These are phyloP conservation scores for Shargacucullia verbasci DNA, from an alignment of 2,888 invertebrate species.

Conservation along the genomic window DNA sequence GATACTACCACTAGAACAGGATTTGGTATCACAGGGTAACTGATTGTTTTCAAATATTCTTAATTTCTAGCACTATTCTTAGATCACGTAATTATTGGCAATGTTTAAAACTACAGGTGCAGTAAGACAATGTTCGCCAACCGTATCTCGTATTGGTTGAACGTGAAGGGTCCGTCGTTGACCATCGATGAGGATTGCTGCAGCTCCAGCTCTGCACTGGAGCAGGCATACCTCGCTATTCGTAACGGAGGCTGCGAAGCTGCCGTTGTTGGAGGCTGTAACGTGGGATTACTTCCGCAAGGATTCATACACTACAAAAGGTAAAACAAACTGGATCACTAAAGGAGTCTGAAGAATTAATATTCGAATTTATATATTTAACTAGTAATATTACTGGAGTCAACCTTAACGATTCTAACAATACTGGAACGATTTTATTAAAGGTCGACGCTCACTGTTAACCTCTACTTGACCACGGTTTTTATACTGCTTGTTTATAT, in stretches of 20 bases:
- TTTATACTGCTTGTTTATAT: too few relatives aligned
- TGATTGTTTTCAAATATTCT: too few relatives aligned
- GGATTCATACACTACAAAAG: slow-evolving; percentile 69
- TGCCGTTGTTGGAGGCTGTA: slow-evolving; percentile 91
- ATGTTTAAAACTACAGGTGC: slow-evolving; percentile 45
- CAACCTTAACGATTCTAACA: too few relatives aligned
- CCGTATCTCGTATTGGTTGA: slow-evolving; percentile 72
- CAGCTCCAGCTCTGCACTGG: slow-evolving; percentile 69
- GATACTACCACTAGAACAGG: slow-evolving; percentile 54
- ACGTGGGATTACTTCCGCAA: slow-evolving; percentile 89
- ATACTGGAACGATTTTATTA: too few relatives aligned
- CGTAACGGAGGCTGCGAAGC: slow-evolving; percentile 72
- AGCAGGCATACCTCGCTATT: slow-evolving; percentile 70
- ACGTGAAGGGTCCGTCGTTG: slow-evolving; percentile 70
- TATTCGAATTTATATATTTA: too few relatives aligned
- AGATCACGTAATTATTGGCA: background rate
- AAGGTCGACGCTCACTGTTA: too few relatives aligned
- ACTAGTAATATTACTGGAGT: too few relatives aligned
- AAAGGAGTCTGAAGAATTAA: too few relatives aligned
- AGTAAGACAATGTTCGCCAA: slow-evolving; percentile 70
- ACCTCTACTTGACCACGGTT: too few relatives aligned
- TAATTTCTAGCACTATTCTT: too few relatives aligned
- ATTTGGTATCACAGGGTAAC: slow-evolving; percentile 72
- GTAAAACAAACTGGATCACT: slow-evolving; percentile 52
- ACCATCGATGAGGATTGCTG: slow-evolving; percentile 70